phyloP scores from a whole-genome alignment of 2,888 invertebrate species.

The Lasioglossum figueresi region DNA sequence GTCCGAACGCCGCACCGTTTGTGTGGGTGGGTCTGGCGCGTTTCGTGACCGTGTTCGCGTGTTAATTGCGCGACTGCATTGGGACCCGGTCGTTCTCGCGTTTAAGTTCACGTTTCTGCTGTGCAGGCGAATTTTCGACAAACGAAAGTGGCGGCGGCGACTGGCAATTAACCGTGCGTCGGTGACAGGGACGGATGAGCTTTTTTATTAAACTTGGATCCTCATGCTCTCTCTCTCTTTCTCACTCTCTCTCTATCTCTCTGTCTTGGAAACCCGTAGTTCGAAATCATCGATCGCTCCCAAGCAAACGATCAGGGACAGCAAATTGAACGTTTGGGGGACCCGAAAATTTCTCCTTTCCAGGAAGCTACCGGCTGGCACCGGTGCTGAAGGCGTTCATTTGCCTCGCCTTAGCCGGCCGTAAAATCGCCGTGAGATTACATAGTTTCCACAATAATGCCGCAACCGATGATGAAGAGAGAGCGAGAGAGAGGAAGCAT shows the following conservation, averaged over 20 bases:
- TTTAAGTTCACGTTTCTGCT: slow-evolving; percentile 10
- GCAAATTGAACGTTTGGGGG: neutral
- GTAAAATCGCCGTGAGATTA: slow-evolving; percentile 29
- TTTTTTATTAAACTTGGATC: neutral
- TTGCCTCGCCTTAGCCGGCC: slow-evolving; percentile 6
- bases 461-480: slow-evolving; percentile 6
- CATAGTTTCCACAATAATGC: slow-evolving; percentile 24
- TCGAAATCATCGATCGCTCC: neutral
- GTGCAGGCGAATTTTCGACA: slow-evolving; percentile 46
- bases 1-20: neutral
- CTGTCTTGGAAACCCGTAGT: neutral
- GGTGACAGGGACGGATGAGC: slow-evolving; percentile 19
- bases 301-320: neutral
- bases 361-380: slow-evolving; percentile 1
- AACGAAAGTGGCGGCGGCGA: slow-evolving; percentile 13
- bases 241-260: neutral
- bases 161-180: slow-evolving; percentile 26
- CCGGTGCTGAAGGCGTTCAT: neutral
- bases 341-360: slow-evolving; percentile 3
- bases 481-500: neutral
- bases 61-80: slow-evolving; percentile 70
- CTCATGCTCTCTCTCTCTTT: neutral
- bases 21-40: slow-evolving; percentile 15
- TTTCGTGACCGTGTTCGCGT: slow-evolving; percentile 64
- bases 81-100: slow-evolving; percentile 5